Evolutionary conservation across 2,888 invertebrate species (phyloP).

Genomic region (Limnephilus lunatus): DNA sequence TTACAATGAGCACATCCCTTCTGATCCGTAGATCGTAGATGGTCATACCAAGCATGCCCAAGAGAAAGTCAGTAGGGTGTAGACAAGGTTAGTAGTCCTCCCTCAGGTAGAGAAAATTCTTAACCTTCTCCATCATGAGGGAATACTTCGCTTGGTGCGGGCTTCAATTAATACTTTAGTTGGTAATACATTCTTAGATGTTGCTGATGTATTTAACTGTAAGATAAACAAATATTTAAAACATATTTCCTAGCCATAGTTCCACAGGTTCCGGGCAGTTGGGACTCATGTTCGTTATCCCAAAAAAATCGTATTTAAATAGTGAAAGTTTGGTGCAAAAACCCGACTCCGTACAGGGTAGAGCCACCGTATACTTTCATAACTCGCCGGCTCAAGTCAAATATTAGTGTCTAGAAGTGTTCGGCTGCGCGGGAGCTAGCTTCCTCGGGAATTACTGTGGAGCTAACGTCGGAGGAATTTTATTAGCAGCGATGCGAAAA

Average conservation of each 20-base stretch:
- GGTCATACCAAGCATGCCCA: no score
- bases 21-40: no score
- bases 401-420: constrained; percentile 25
- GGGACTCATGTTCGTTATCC: background rate
- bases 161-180: no score
- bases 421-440: background rate
- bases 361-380: background rate
- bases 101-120: no score
- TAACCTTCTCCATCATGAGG: no score
- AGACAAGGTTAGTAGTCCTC: no score
- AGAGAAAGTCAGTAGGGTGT: no score
- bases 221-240: no score
- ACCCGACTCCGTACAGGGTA: background rate
- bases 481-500: constrained; percentile 27
- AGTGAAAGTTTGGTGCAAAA: background rate
- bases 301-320: background rate
- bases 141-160: no score
- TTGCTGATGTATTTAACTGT: no score
- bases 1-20: no score
- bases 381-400: constrained; percentile 18
- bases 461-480: constrained; percentile 23
- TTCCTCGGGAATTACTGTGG: constrained; percentile 17
- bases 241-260: background rate
- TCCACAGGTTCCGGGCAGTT: background rate
- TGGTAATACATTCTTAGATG: no score